A percentile compares a stretch with the other conserved stretches of the same genome.
These are phyloP conservation scores for Hippocampus kuda DNA, from an alignment of 2,797 vertebrate genomes.

Conservation along the genomic window DNA sequence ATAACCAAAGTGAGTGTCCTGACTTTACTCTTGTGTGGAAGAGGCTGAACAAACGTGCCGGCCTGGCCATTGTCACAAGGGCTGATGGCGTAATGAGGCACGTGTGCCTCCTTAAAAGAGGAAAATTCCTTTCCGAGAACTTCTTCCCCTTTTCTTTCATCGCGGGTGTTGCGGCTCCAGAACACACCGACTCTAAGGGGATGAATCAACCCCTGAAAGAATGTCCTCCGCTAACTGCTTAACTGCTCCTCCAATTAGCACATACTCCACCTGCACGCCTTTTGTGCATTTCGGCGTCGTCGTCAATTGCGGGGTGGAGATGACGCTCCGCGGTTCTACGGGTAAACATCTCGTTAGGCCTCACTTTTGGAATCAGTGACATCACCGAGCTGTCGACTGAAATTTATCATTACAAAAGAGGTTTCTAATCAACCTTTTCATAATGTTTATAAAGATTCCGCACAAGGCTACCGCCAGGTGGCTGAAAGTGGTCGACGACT, in stretches of 20 bases:
- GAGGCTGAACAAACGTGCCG: constrained; percentile 48
- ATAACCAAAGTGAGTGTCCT: constrained; percentile 41
- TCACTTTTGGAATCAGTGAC: constrained; percentile 1
- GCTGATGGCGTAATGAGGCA: constrained; percentile 80
- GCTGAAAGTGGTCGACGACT: neutral
- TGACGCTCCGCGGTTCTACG: constrained; percentile 14
- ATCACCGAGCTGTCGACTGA: neutral
- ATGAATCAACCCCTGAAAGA: constrained; percentile 68
- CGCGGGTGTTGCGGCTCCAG: constrained; percentile 38
- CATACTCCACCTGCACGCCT: constrained; percentile 44
- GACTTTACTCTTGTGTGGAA: constrained; percentile 49
- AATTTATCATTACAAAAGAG: neutral
- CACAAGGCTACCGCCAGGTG: neutral
- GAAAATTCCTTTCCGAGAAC: constrained; percentile 58
- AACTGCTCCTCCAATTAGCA: constrained; percentile 72
- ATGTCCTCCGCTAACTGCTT: constrained; percentile 73
- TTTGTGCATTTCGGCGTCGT: constrained; percentile 28
- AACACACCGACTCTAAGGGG: constrained; percentile 75
- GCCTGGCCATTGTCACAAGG: constrained; percentile 52
- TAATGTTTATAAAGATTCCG: neutral
- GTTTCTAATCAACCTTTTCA: neutral
- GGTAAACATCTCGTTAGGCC: constrained; percentile 8
- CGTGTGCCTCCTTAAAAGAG: constrained; percentile 62
- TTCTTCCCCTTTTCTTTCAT: constrained; percentile 42
- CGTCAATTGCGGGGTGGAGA: constrained; percentile 48